Percentiles rank a stretch among this genome's conserved stretches.
These are phyloP conservation scores for Mormyrus iriodes DNA, from an alignment of 2,113 vertebrate species.

Conservation along the genomic window DNA sequence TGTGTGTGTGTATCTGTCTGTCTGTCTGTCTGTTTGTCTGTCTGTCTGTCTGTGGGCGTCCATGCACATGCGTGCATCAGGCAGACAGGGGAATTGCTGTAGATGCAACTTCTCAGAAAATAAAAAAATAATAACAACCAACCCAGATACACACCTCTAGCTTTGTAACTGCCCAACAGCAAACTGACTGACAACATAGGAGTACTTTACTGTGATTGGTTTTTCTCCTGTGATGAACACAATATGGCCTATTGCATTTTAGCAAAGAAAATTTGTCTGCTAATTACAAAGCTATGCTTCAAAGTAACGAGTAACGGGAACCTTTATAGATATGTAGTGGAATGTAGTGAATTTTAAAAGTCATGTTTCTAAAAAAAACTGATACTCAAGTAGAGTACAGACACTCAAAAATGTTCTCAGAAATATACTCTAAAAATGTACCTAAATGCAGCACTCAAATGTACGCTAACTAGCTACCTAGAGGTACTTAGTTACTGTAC, in stretches of 20 bases:
- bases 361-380: not conserved
- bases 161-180: not conserved
- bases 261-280: not conserved
- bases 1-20: too few relatives aligned
- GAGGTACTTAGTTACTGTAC: not conserved
- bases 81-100: not conserved
- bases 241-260: not conserved
- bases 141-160: not conserved
- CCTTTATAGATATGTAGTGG: too few relatives aligned
- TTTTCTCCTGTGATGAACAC: not conserved
- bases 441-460: not conserved
- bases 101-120: not conserved
- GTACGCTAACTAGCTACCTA: too few relatives aligned
- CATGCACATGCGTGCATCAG: not conserved
- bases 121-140: not conserved
- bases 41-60: not conserved
- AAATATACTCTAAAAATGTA: not conserved
- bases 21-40: too few relatives aligned
- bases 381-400: not conserved
- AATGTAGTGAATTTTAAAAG: too few relatives aligned
- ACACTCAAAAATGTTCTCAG: too few relatives aligned
- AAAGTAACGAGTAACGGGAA: too few relatives aligned
- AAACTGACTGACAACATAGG: not conserved
- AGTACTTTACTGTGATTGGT: not conserved
- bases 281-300: too few relatives aligned